A percentile compares a stretch with the other conserved stretches of the same genome.
Conservation (phyloP, 2,888 invertebrate species). For the Hypomecis punctinalis region DNA sequence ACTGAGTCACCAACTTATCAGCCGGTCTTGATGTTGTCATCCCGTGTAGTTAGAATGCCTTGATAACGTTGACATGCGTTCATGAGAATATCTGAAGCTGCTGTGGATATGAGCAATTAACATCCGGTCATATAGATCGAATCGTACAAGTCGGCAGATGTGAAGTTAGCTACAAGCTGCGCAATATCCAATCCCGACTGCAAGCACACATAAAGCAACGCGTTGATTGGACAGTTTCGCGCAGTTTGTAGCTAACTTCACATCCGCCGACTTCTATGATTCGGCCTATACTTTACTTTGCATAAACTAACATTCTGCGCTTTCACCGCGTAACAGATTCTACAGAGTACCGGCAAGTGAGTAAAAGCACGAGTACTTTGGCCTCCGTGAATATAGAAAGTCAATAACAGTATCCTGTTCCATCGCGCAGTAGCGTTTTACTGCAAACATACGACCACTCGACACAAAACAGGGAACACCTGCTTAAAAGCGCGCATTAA, state of each 20-base stretch:
- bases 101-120: background rate
- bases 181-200: too few species aligned
- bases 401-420: constrained; percentile 10
- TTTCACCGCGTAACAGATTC: background rate
- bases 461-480: constrained; percentile 7
- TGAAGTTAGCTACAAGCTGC: too few species aligned
- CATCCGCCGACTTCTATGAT: too few species aligned
- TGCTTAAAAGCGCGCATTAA: constrained; percentile 6
- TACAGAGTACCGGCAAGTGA: too few species aligned
- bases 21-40: background rate
- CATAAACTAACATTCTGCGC: background rate
- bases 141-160: background rate
- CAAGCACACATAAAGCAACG: too few species aligned
- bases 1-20: constrained; percentile 2
- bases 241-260: too few species aligned
- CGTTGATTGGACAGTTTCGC: too few species aligned
- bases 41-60: background rate
- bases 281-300: too few species aligned
- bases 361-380: background rate
- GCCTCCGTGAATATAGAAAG: constrained; percentile 3
- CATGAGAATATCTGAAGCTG: background rate
- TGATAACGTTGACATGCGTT: background rate
- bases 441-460: constrained; percentile 5
- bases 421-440: constrained; percentile 2
- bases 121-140: background rate